Conservation (phyloP, 37 sponge, comb jelly and placozoan species). For the Aplysina aerophoba region DNA sequence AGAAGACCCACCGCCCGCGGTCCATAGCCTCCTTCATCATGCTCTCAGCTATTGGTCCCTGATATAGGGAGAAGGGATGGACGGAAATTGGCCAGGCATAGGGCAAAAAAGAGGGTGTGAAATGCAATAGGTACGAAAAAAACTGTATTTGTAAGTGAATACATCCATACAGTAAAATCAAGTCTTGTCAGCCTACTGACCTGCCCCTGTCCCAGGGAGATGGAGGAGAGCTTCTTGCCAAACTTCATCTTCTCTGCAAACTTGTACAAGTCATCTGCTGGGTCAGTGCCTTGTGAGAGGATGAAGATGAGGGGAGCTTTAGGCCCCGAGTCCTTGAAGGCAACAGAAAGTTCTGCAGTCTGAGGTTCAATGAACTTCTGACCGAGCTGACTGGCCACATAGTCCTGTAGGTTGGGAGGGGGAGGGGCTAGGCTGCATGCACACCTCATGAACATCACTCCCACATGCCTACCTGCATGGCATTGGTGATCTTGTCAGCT, state of each 20-base stretch:
- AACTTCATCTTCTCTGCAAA: constrained; percentile 99
- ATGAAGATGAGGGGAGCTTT: constrained; percentile 96
- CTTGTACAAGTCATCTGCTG: constrained; percentile 96
- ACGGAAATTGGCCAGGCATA: not conserved
- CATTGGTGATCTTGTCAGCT: constrained; percentile 93
- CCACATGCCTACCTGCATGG: constrained; percentile 85
- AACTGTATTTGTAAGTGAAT: too few species aligned
- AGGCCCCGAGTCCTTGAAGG: constrained; percentile 92
- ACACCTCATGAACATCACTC: not conserved
- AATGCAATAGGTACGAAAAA: too few species aligned
- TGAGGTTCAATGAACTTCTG: constrained; percentile 98
- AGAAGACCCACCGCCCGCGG: constrained; percentile 95
- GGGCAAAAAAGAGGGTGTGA: not conserved
- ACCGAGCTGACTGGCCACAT: constrained; percentile 81
- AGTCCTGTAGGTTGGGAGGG: constrained; percentile 63
- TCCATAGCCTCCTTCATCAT: constrained; percentile 95
- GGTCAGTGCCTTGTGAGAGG: constrained; percentile 96
- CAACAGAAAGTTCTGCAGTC: constrained; percentile 85
- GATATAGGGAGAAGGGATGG: too few species aligned
- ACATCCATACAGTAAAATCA: too few species aligned
- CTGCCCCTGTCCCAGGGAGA: constrained; percentile 97
- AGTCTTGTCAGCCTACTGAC: not conserved
- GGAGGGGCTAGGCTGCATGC: not conserved
- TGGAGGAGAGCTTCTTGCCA: constrained; percentile 87
- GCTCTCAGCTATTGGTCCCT: constrained; percentile 91